phyloP scores from a whole-genome alignment of 2,888 invertebrate species.

The Pristionchus exspectatus region DNA sequence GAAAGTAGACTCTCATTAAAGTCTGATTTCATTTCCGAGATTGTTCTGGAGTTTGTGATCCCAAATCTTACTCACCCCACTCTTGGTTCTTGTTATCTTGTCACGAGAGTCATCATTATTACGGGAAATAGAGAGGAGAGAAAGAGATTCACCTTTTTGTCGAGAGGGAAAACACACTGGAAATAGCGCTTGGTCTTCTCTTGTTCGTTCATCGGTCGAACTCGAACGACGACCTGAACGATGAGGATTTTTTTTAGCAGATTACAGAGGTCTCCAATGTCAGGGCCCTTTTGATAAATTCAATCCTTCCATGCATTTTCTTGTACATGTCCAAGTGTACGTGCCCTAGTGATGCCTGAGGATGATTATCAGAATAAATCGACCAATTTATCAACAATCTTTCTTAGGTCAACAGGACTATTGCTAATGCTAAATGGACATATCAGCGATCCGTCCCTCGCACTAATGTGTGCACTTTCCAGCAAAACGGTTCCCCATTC shows the following conservation, averaged over 20 bases:
- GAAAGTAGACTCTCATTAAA: neutral
- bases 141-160: slow-evolving; percentile 85
- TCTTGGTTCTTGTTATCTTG: neutral
- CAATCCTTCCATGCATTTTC: too few relatives aligned
- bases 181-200: slow-evolving; percentile 84
- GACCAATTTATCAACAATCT: too few relatives aligned
- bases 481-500: too few relatives aligned
- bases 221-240: slow-evolving; percentile 89
- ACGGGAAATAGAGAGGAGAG: neutral
- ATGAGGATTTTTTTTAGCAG: neutral
- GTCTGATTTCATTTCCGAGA: too few relatives aligned
- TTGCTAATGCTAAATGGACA: too few relatives aligned
- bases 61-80: neutral
- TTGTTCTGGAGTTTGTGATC: neutral
- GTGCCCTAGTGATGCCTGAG: too few relatives aligned
- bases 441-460: neutral
- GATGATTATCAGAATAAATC: too few relatives aligned
- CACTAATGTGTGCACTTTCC: neutral
- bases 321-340: too few relatives aligned
- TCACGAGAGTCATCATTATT: slow-evolving; percentile 16
- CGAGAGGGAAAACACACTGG: slow-evolving; percentile 87
- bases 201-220: slow-evolving; percentile 88
- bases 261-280: too few relatives aligned
- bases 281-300: too few relatives aligned
- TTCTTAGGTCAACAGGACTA: too few relatives aligned